A percentile compares a stretch with the other conserved stretches of the same genome.
phyloP scores from a whole-genome alignment of 2,113 vertebrate species.

The Ondatra zibethicus region DNA sequence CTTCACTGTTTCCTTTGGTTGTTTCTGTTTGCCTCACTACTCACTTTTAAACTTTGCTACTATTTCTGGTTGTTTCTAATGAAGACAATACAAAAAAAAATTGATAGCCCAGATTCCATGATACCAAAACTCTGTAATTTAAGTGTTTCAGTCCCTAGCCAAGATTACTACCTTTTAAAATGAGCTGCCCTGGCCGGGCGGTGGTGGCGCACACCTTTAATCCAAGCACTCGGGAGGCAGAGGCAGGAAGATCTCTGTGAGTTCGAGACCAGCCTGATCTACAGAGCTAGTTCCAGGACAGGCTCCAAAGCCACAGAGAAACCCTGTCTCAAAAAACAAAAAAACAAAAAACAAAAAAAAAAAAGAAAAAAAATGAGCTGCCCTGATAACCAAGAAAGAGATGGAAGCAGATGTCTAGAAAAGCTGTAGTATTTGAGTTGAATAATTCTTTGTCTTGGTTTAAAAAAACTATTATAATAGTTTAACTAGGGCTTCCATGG shows the following conservation, averaged over 20 bases:
- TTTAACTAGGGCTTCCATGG: not conserved
- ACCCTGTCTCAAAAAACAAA: too few relatives aligned
- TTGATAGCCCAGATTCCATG: not conserved
- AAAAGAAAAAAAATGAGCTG: not conserved
- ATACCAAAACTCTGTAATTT: not conserved
- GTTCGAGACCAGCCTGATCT: too few relatives aligned
- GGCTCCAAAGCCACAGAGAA: too few relatives aligned
- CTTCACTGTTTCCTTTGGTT: not conserved
- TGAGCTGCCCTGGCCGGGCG: not conserved
- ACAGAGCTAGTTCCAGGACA: too few relatives aligned
- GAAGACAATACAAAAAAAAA: not conserved
- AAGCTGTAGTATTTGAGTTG: not conserved
- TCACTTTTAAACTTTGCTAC: not conserved
- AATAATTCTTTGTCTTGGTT: not conserved
- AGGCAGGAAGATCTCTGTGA: too few relatives aligned
- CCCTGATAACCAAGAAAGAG: not conserved
- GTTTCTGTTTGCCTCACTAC: not conserved
- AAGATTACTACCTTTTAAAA: conserved; percentile 36
- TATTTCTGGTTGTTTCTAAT: not conserved
- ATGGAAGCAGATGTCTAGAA: not conserved
- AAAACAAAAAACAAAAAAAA: too few relatives aligned
- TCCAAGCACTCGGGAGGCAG: too few relatives aligned
- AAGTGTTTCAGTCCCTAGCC: not conserved
- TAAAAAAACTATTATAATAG: not conserved
- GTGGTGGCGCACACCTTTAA: too few relatives aligned